phyloP scores from a whole-genome alignment of 2,797 vertebrate genomes.

The Rhinogobio ventralis region DNA sequence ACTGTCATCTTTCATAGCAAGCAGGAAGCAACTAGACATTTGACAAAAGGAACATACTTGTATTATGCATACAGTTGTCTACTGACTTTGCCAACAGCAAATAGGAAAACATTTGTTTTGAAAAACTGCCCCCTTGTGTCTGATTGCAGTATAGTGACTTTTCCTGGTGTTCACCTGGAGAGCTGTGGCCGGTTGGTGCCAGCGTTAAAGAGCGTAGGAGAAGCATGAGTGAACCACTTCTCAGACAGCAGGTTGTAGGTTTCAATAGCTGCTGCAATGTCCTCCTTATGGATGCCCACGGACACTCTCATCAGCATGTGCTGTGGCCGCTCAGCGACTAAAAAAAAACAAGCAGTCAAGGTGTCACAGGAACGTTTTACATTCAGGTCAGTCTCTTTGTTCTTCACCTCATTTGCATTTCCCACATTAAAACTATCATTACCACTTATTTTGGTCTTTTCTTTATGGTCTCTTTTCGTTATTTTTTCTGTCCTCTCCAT shows the following conservation, averaged over 20 bases:
- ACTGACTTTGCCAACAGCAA: background rate
- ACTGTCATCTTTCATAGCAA: conserved; percentile 97
- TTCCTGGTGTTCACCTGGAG: conserved; percentile 81
- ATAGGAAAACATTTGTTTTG: background rate
- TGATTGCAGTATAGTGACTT: background rate
- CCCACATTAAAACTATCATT: background rate
- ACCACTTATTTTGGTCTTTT: background rate
- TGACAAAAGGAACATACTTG: conserved; percentile 45
- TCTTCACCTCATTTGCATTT: background rate
- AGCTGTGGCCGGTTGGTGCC: conserved; percentile 95
- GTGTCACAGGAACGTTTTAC: background rate
- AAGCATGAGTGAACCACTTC: conserved; percentile 97
- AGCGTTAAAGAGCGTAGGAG: conserved; percentile 96
- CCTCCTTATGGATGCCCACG: conserved; percentile 88
- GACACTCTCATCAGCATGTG: conserved; percentile 98
- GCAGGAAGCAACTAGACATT: conserved; percentile 93
- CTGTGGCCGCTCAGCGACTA: conserved; percentile 94
- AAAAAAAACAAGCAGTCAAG: background rate
- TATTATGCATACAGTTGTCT: background rate
- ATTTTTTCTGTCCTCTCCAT: background rate
- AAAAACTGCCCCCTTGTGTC: conserved; percentile 45
- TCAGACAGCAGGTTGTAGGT: conserved; percentile 98
- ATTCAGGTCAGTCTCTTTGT: background rate
- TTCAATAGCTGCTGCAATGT: conserved; percentile 92
- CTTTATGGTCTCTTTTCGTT: background rate